Percentiles rank a stretch among this genome's conserved stretches.
phyloP scores from a whole-genome alignment of 1,140 invertebrate genomes.

The Gryllus bimaculatus region DNA sequence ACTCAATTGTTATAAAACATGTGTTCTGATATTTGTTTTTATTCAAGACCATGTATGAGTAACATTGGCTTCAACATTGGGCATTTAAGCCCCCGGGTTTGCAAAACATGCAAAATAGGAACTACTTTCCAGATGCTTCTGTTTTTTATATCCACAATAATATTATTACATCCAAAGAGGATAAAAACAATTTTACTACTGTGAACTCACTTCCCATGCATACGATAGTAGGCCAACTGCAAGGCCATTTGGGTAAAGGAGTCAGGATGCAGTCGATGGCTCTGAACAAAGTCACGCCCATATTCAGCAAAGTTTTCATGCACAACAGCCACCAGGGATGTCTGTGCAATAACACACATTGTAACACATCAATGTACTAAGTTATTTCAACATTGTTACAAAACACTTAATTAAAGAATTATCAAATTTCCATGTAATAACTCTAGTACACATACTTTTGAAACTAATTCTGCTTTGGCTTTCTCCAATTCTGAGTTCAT shows the following conservation, averaged over 20 bases:
- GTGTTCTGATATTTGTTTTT: too few relatives aligned
- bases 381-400: not conserved
- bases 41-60: too few relatives aligned
- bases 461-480: not conserved
- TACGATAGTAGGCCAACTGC: constrained; percentile 49
- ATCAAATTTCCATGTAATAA: too few relatives aligned
- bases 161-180: too few relatives aligned
- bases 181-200: too few relatives aligned
- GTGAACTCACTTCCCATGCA: constrained; percentile 34
- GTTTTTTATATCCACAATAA: too few relatives aligned
- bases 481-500: not conserved
- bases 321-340: not conserved
- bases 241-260: constrained; percentile 53
- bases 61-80: too few relatives aligned
- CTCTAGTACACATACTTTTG: not conserved
- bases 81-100: too few relatives aligned
- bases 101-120: too few relatives aligned
- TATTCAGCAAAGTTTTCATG: constrained; percentile 36
- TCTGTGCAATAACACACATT: not conserved
- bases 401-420: not conserved
- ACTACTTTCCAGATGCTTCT: too few relatives aligned
- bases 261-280: constrained; percentile 46
- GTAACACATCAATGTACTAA: not conserved
- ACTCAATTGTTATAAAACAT: too few relatives aligned
- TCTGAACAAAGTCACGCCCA: constrained; percentile 44